These are phyloP conservation scores for Notarius lentiginosus DNA, from an alignment of 2,113 vertebrate species.

Conservation along the genomic window DNA sequence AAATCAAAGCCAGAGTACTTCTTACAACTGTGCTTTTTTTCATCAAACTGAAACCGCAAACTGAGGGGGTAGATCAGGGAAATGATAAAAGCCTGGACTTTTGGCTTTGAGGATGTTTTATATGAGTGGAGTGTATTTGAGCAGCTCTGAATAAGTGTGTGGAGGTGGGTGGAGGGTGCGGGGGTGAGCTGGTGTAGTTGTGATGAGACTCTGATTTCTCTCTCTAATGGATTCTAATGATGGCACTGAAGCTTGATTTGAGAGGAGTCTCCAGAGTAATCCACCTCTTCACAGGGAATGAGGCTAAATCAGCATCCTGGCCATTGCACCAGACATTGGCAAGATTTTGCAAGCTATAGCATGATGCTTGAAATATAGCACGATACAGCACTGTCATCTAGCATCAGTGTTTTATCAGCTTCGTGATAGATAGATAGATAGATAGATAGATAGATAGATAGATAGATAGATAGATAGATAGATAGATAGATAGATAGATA, in stretches of 20 bases:
- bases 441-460: no score
- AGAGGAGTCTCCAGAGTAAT: not conserved
- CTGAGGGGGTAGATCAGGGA: not conserved
- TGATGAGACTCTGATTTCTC: conserved; percentile 35
- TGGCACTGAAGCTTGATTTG: conserved; percentile 17
- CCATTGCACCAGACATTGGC: not conserved
- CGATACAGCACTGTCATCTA: no score
- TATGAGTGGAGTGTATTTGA: not conserved
- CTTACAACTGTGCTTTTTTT: not conserved
- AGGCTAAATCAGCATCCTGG: not conserved
- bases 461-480: no score
- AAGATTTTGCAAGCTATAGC: not conserved
- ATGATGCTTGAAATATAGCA: not conserved
- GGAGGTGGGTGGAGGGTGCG: not conserved
- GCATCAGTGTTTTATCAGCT: no score
- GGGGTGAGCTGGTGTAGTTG: not conserved
- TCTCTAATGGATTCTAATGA: conserved; percentile 37
- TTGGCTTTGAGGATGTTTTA: not conserved
- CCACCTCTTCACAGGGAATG: not conserved
- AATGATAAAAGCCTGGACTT: conserved; percentile 6
- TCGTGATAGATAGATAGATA: no score
- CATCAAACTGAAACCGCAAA: not conserved
- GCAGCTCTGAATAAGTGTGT: not conserved
- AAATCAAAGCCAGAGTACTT: conserved; percentile 3
- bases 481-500: no score